A percentile compares a stretch with the other conserved stretches of the same genome.
phyloP scores from a whole-genome alignment of 2,888 invertebrate species.

The Lamellibrachia columna region DNA sequence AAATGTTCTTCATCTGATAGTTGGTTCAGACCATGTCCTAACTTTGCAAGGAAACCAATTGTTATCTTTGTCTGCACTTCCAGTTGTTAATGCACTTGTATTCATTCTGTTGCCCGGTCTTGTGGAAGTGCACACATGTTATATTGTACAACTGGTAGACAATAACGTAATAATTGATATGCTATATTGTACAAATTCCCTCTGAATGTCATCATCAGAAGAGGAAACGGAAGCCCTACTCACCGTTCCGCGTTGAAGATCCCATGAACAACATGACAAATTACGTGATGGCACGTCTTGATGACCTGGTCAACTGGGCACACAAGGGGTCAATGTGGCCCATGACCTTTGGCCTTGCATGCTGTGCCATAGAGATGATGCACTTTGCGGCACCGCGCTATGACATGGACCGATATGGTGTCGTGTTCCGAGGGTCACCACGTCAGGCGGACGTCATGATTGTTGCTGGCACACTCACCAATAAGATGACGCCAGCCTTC shows the following conservation, averaged over 20 bases:
- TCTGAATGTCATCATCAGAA: neutral
- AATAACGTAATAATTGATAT: neutral
- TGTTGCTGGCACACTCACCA: constrained; percentile 97
- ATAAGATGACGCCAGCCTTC: constrained; percentile 99
- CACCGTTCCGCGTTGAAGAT: constrained; percentile 74
- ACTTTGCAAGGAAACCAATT: too few species aligned
- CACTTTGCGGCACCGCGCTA: constrained; percentile 98
- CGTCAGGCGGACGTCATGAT: constrained; percentile 97
- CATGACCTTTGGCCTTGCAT: constrained; percentile 96
- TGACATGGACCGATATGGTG: constrained; percentile 98
- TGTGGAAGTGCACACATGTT: too few species aligned
- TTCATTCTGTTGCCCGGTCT: too few species aligned
- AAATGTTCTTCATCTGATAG: too few species aligned
- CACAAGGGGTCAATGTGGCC: constrained; percentile 91
- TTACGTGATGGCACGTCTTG: constrained; percentile 87
- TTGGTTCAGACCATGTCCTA: too few species aligned
- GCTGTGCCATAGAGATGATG: constrained; percentile 99
- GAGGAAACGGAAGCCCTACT: constrained; percentile 72
- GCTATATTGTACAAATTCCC: neutral
- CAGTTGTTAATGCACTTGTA: too few species aligned
- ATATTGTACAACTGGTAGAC: too few species aligned
- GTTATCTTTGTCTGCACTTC: too few species aligned
- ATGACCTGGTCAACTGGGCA: constrained; percentile 87
- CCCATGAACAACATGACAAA: constrained; percentile 72
- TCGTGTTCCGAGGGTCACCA: constrained; percentile 96